Percentiles rank a stretch among this genome's conserved stretches.
phyloP scores from a whole-genome alignment of 2,888 invertebrate species.

The Agrilus cyanescens region DNA sequence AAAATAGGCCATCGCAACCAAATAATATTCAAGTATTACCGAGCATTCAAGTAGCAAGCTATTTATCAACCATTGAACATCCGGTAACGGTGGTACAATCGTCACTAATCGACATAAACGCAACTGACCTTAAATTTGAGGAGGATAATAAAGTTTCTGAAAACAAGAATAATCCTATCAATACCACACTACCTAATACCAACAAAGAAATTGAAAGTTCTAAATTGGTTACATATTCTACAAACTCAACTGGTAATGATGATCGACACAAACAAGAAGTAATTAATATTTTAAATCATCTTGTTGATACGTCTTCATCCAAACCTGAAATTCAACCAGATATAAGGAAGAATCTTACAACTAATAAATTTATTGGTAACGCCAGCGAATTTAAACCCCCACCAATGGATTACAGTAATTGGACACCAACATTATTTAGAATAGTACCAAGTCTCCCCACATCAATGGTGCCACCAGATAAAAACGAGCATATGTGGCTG shows the following conservation, averaged over 20 bases:
- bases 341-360: conserved; percentile 5
- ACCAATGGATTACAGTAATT: conserved; percentile 23
- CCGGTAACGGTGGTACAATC: conserved; percentile 60
- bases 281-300: too few relatives aligned
- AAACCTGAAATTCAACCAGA: conserved; percentile 7
- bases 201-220: too few relatives aligned
- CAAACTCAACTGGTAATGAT: too few relatives aligned
- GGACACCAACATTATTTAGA: conserved; percentile 18
- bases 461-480: conserved; percentile 24
- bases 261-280: too few relatives aligned
- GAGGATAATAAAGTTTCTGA: too few relatives aligned
- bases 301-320: background rate
- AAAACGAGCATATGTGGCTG: conserved; percentile 25
- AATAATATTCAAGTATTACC: conserved; percentile 44
- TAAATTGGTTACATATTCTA: too few relatives aligned
- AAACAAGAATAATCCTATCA: too few relatives aligned
- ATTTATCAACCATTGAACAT: conserved; percentile 58
- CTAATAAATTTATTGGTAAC: conserved; percentile 8
- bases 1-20: background rate
- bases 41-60: conserved; percentile 57
- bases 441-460: conserved; percentile 14
- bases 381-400: conserved; percentile 21
- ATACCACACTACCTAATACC: too few relatives aligned
- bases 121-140: background rate
- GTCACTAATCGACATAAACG: conserved; percentile 32